Evolutionary conservation across 2,113 vertebrate genomes (phyloP).

Genomic region (Sturnira hondurensis): DNA sequence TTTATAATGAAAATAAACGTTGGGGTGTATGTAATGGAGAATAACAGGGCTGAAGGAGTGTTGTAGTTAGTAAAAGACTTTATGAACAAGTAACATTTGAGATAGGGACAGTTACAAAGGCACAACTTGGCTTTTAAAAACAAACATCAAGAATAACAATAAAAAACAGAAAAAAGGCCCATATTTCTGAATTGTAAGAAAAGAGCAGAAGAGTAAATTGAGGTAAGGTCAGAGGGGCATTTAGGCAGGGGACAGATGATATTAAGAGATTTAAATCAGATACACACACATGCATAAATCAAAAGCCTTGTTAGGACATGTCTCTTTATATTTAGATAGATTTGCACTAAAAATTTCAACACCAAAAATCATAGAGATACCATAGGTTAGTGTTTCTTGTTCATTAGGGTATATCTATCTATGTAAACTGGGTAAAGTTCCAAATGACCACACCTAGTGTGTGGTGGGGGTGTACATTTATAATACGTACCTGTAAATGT

Average conservation of each 20-base stretch:
- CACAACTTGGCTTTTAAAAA: neutral
- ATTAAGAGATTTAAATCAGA: neutral
- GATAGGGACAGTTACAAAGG: neutral
- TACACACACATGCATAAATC: neutral
- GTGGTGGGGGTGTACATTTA: too few relatives aligned
- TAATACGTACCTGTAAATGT: neutral
- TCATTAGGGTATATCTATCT: neutral
- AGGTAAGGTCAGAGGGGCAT: neutral
- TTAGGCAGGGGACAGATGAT: neutral
- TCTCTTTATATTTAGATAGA: neutral
- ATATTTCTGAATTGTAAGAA: neutral
- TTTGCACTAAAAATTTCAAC: neutral
- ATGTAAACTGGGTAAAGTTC: neutral
- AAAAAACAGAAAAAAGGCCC: neutral
- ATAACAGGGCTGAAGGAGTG: neutral
- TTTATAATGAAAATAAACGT: neutral
- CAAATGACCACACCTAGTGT: neutral
- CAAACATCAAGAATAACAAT: neutral
- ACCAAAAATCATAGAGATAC: neutral
- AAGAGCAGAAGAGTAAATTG: neutral
- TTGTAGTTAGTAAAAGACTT: neutral
- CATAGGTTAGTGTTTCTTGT: neutral
- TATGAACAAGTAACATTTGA: neutral
- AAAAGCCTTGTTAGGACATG: neutral
- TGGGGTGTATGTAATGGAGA: neutral